Evolutionary conservation across 92 coral and sea anemone species (phyloP), one percentile per base, ranked within the genome.

Genomic region (Pocillopora meandrina): DNA sequence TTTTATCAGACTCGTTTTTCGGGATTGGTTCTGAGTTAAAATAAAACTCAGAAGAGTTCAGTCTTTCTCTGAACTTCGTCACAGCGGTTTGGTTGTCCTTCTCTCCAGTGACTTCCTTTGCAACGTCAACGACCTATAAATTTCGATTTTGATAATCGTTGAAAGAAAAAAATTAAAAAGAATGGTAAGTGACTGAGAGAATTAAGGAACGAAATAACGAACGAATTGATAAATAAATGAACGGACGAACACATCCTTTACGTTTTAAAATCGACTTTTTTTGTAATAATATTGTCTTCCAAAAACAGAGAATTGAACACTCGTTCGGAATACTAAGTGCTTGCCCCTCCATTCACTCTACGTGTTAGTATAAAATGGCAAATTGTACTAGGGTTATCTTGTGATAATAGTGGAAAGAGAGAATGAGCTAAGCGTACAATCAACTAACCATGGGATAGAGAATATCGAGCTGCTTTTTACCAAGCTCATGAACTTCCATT

Each of bases 371-470:
- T 42, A 42, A 42, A 42, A 42, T 42, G 52, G 52, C 8, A 7
- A 42, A 7, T 26, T 3, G 52, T 42, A 2, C 52, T 26, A 1
- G 31, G 52, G 52, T 42, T 42, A 42, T 42, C 8, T 42, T 42
- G 52, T 42, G 8, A 3, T 42, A 42, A 42, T 42, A 42, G 52
- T 5, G 52, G 66, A 2, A 21, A 20, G 9, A 62, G 20, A 6
- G 3, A 15, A 15, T 7, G 66, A 62, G 52, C 52, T 42, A 7
- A 42, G 52, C 52, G 52, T 42, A 42, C 8, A 42, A 36, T 35
- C 73, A 70, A 70, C 79, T 80, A 61, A 93, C 98, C 97, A 83
- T 89, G 7, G 98, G 98, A 80, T 93, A 95, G 12, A 93, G 86
- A 8, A 59, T 76, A 2, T 86, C 16, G 14, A 93, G 78, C 90